phyloP scores from a whole-genome alignment of 2,113 vertebrate species.

The Climacteris rufus region DNA sequence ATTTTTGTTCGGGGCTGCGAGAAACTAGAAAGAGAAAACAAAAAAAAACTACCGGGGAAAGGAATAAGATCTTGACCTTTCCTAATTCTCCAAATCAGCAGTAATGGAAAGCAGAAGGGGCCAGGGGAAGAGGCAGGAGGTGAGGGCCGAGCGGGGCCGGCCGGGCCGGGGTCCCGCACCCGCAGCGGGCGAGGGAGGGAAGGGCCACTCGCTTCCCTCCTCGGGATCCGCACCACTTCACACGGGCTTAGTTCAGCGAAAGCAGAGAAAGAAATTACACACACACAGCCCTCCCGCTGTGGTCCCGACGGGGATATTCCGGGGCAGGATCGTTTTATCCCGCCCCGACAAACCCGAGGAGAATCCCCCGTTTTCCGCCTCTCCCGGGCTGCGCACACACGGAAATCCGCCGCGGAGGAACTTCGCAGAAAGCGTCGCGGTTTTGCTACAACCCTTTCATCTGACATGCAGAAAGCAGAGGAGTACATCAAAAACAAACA shows the following conservation, averaged over 20 bases:
- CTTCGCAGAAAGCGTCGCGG: background rate
- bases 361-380: background rate
- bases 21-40: slow-evolving; percentile 36
- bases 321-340: background rate
- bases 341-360: background rate
- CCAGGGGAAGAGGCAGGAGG: background rate
- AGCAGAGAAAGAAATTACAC: background rate
- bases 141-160: background rate
- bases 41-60: slow-evolving; percentile 20
- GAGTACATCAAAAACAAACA: background rate
- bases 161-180: background rate
- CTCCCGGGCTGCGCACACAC: background rate
- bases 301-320: background rate
- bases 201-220: background rate
- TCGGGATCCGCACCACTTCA: background rate
- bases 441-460: background rate
- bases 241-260: background rate
- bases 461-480: background rate
- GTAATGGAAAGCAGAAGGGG: slow-evolving; percentile 53
- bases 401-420: background rate
- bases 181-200: background rate
- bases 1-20: slow-evolving; percentile 9
- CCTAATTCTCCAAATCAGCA: slow-evolving; percentile 45
- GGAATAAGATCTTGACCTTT: slow-evolving; percentile 44
- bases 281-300: background rate